Base-by-base conservation (phyloP, 2,888 invertebrate genomes). In the Apamea epomidion region DNA sequence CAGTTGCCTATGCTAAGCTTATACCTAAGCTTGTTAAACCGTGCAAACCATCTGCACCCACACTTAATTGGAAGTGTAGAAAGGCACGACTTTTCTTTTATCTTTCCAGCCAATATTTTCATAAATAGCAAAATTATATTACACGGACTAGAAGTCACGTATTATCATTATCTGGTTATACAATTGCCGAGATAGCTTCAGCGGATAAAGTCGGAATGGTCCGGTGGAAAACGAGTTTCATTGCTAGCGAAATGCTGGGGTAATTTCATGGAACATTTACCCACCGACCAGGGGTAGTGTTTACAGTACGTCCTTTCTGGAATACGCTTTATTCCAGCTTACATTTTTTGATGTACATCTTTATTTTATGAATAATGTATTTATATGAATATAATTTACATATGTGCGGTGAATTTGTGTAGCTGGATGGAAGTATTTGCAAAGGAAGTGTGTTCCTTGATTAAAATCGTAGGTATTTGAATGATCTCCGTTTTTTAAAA, bases 231-330 rank as follows among this genome's bases (percentile, higher is more conserved):
- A 87, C 80, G 88, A 88, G 88, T 88, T 89, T 87, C 89, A 89
- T 88, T 87, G 88, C 89, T 89, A 91, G 92, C 93, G 93, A 95
- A 95, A 94, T 92, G 93, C 93, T 93, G 92, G 93, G 93, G 94
- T 95, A 95, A 95, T 95, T 95, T 95, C 94, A 95, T 94, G 95
- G 94, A 92, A 95, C 95, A 95, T 95, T 95, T 94, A 93, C 93
- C 91, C 90, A 92, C 87, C 78, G 93, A 92, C 89, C 93, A 93
- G 92, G 93, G 93, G 93, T 93, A 93, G 91, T 94, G 94, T 95
- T 94, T 95, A 94, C 94, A 81, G 84, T 82, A 80, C 78, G 86
- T 88, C 81, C 78, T 78, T 80, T 81, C 65, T 90, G 85, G 90
- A 90, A 89, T 88, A 83, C 80, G 86, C 75, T 87, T 87, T 86